Evolutionary conservation across 2,113 vertebrate species (phyloP).

Genomic region (Odontesthes bonariensis): DNA sequence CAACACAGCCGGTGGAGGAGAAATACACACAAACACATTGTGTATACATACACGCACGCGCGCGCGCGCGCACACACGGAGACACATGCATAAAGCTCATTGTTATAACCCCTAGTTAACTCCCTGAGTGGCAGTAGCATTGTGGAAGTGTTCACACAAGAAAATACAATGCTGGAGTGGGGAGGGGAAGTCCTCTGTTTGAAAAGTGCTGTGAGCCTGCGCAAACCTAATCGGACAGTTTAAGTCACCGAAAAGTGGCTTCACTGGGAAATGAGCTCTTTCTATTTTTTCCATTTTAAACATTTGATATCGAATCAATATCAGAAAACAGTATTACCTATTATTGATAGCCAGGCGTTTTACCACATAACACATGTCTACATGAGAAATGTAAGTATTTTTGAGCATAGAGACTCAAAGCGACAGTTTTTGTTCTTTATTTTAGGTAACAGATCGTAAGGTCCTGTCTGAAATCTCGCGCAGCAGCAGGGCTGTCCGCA

Average conservation of each 20-base stretch:
- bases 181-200: constrained; percentile 12
- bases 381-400: too few species aligned
- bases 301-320: too few species aligned
- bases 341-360: too few species aligned
- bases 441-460: too few species aligned
- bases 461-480: neutral
- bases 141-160: constrained; percentile 51
- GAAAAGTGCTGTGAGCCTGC: neutral
- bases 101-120: constrained; percentile 46
- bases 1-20: constrained; percentile 7
- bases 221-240: neutral
- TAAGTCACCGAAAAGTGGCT: neutral
- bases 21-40: constrained; percentile 27
- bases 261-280: neutral
- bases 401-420: too few species aligned
- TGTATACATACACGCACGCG: neutral
- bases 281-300: neutral
- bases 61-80: constrained; percentile 32
- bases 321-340: too few species aligned
- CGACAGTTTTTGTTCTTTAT: too few species aligned
- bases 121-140: constrained; percentile 32
- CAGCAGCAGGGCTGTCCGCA: constrained; percentile 12
- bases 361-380: too few species aligned
- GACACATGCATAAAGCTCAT: constrained; percentile 42
- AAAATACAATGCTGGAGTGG: constrained; percentile 22